A percentile compares a stretch with the other conserved stretches of the same genome.
Conservation (phyloP, 2,113 vertebrate genomes). For the Hippocampus guttulatus region DNA sequence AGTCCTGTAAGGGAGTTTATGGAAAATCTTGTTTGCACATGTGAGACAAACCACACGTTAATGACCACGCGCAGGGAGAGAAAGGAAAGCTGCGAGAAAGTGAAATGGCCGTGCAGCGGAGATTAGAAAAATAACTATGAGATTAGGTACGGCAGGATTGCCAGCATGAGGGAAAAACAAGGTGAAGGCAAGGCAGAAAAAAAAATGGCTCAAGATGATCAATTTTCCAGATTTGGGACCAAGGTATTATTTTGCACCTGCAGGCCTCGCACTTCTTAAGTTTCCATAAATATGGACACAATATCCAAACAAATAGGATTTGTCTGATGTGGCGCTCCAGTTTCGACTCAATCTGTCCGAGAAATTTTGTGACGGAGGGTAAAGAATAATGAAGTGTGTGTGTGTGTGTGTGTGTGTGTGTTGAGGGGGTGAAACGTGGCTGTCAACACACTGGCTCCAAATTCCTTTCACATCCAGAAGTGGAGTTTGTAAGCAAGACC, state of each 20-base stretch:
- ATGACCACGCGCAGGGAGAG: slow-evolving; percentile 10
- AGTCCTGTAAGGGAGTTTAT: neutral
- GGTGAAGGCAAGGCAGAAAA: slow-evolving; percentile 6
- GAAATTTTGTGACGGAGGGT: slow-evolving; percentile 23
- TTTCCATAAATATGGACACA: slow-evolving; percentile 58
- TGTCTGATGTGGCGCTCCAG: slow-evolving; percentile 23
- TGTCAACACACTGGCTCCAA: neutral
- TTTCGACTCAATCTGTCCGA: slow-evolving; percentile 33
- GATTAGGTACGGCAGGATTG: slow-evolving; percentile 38
- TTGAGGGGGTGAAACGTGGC: neutral
- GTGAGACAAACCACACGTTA: slow-evolving; percentile 15
- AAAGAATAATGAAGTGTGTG: slow-evolving; percentile 1
- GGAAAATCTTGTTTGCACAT: neutral
- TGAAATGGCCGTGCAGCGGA: slow-evolving; percentile 7
- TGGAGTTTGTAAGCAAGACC: slow-evolving; percentile 27
- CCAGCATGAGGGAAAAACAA: slow-evolving; percentile 18
- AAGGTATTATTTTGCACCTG: slow-evolving; percentile 44
- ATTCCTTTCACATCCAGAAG: slow-evolving; percentile 1
- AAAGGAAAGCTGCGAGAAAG: slow-evolving; percentile 5
- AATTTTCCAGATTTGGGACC: slow-evolving; percentile 33
- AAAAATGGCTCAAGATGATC: slow-evolving; percentile 34
- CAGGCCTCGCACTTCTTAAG: slow-evolving; percentile 19
- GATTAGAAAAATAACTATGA: slow-evolving; percentile 35
- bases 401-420: slow-evolving; percentile 2
- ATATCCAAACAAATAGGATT: slow-evolving; percentile 58